Evolutionary conservation across 2,888 invertebrate genomes (phyloP), one percentile per base, ranked within the genome.

Genomic region (Trachelus tabidus): DNA sequence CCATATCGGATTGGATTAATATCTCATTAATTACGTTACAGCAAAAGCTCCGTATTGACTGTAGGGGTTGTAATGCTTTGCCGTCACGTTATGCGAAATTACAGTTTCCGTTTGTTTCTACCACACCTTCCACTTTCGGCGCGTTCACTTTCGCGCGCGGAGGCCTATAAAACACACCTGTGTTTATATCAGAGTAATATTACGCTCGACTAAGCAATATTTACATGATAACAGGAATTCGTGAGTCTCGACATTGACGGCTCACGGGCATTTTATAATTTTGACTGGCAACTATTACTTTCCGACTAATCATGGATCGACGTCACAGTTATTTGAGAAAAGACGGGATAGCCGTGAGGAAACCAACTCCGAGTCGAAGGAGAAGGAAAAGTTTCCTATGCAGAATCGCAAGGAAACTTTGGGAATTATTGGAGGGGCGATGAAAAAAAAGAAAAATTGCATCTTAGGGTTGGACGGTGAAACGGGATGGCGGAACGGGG

Each of bases 331-430:
- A 56, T 23, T 9, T 23, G 23, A 23, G 56, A 56, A 23, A 56
- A 23, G 6, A 56, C 56, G 9, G 23, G 9, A 23, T 1, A 30
- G 30, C 9, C 15, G 34, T 11, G 71, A 71, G 71, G 34, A 23
- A 34, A 11, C 71, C 2, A 30, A 34, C 9, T 31, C 9, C 12
- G 71, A 34, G 71, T 31, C 31, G 71, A 71, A 74, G 37, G 12
- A 34, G 74, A 76, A 73, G 73, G 23, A 56, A 71, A 78, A 78
- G 78, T 76, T 73, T 71, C 69, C 23, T 78, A 78, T 76, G 78
- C 78, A 76, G 78, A 78, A 76, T 78, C 78, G 68, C 73, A 75
- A 69, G 75, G 75, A 78, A 56, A 78, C 78, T 78, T 76, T 75
- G 73, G 34, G 71, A 74, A 79, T 79, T 79, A 77, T 76, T 69